These are phyloP conservation scores for Aphaenogaster ashmeadi DNA, from an alignment of 1,140 invertebrate species.

Conservation along the genomic window DNA sequence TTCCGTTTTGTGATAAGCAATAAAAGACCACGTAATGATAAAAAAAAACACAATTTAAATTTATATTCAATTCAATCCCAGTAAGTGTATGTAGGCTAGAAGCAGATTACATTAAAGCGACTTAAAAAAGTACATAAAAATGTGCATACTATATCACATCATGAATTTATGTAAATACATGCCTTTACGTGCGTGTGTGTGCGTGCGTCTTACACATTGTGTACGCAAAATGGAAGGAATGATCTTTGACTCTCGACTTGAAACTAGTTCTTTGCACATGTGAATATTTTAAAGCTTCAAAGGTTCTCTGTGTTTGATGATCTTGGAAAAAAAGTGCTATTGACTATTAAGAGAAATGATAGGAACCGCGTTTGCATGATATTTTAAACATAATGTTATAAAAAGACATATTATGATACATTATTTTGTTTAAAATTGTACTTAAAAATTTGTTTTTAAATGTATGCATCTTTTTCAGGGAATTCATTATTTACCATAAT, in stretches of 20 bases:
- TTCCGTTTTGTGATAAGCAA: background rate
- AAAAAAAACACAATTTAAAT: background rate
- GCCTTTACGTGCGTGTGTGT: background rate
- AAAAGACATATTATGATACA: background rate
- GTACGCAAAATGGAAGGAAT: conserved; percentile 63
- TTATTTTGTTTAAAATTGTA: background rate
- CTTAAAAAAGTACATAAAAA: background rate
- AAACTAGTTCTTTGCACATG: background rate
- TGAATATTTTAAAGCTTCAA: background rate
- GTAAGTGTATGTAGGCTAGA: background rate
- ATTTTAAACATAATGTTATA: background rate
- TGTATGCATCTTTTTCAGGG: conserved; percentile 51
- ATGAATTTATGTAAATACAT: conserved; percentile 27
- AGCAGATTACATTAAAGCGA: background rate
- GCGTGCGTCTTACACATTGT: conserved; percentile 35
- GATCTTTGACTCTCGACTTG: conserved; percentile 67
- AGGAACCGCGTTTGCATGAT: background rate
- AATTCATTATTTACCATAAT: conserved; percentile 13
- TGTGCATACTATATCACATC: background rate
- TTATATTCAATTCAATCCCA: background rate
- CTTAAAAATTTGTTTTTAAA: background rate
- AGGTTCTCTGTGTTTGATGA: background rate
- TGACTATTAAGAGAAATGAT: background rate
- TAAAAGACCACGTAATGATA: background rate
- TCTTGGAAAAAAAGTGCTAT: background rate